Base-by-base conservation (phyloP, 2,888 invertebrate species). In the Hedychridium roseum region DNA sequence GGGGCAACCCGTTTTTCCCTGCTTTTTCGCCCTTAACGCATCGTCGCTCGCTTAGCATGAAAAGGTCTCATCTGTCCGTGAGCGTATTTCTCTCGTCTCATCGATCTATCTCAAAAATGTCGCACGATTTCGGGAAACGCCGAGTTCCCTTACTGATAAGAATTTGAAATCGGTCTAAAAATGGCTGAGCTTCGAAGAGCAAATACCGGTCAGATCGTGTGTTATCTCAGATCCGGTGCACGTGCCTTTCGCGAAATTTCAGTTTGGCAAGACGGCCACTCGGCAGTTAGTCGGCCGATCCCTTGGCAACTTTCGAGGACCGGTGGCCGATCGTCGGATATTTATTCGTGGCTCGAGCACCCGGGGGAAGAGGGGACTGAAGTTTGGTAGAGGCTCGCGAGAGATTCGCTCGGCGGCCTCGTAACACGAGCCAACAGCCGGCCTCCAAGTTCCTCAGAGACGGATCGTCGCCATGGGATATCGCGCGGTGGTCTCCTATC, bases 321-420 rank as follows among this genome's bases (percentile, higher is more conserved):
- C 66, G 49, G 60, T 57, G 64, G 64, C 55, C 56, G 62, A 67
- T 66, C 45, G 57, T 28, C 18, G 27, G 31, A 51, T 45, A 53
- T 47, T 43, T 57, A 52, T 59, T 43, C 48, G 46, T 31, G 28
- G 21, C n/a, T 3, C 14, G n/a, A 23, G 21, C 5, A 9, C 5
- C 5, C 5, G 23, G 9, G 23, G 9, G 23, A 23, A 9, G 9
- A 9, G 9, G 23, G 9, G 23, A 23, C 5, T 6, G 23, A 23
- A 9, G 9, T 5, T 6, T 5, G 23, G 23, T 7, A 5, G 31
- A 31, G 31, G 31, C 5, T 5, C 31, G n/a, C 31, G 31, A 31
- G 31, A n/a, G 6, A 31, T 7, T 6, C 31, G 5, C n/a, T 31
- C 4, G 31, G 31, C 5, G 5, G 23, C n/a, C n/a, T n/a, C n/a